Conservation (phyloP, 2,888 invertebrate genomes). For the Cosmia trapezina region DNA sequence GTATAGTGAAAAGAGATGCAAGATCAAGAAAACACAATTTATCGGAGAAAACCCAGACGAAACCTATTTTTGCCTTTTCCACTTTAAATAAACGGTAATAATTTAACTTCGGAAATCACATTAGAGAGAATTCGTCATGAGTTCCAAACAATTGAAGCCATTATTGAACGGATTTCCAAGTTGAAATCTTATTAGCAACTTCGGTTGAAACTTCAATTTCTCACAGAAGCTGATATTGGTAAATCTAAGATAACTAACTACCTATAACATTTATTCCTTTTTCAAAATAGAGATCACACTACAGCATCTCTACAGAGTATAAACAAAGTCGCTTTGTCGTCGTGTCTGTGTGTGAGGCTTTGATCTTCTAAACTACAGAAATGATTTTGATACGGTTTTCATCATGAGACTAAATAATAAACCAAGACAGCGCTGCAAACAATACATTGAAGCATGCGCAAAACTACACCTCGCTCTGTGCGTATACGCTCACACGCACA, state of each 20-base stretch:
- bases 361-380: background rate
- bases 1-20: background rate
- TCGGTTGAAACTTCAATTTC: constrained; percentile 14
- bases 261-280: background rate
- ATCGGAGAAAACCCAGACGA: background rate
- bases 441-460: too few species aligned
- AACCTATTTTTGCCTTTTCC: background rate
- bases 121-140: constrained; percentile 13
- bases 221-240: constrained; percentile 9
- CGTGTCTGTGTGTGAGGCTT: background rate
- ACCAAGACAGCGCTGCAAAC: too few species aligned
- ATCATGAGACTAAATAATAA: background rate
- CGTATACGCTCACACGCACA: too few species aligned
- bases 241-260: background rate
- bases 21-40: background rate
- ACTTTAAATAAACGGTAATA: background rate
- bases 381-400: background rate
- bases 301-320: too few species aligned
- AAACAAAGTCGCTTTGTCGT: background rate
- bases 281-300: background rate
- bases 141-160: constrained; percentile 38
- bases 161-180: constrained; percentile 30
- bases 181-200: constrained; percentile 40
- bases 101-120: constrained; percentile 17
- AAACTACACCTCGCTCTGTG: too few species aligned